Conservation (phyloP, 23 tunicate genomes). For the Botrylloides violaceus region DNA sequence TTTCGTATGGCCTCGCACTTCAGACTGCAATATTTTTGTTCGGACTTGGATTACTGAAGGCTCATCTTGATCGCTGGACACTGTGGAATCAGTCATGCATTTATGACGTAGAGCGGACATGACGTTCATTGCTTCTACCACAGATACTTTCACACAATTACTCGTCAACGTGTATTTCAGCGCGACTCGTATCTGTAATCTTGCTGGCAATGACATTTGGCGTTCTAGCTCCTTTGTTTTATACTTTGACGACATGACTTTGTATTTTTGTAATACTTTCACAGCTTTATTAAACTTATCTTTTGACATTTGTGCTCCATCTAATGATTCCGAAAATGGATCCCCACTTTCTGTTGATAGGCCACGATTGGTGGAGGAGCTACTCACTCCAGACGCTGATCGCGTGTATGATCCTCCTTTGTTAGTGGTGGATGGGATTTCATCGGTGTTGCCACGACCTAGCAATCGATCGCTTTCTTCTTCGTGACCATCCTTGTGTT, state of each 20-base stretch:
- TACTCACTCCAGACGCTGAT: conserved; percentile 8
- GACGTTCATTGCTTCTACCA: conserved; percentile 33
- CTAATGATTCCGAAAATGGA: conserved; percentile 4
- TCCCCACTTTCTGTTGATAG: conserved; percentile 15
- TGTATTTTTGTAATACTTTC: conserved; percentile 46
- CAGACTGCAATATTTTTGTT: conserved; percentile 65
- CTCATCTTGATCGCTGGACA: conserved; percentile 20
- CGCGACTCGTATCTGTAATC: conserved; percentile 36
- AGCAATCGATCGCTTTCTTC: conserved; percentile 39
- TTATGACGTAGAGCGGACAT: conserved; percentile 26
- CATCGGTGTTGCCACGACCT: conserved; percentile 16
- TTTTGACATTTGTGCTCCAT: conserved; percentile 5
- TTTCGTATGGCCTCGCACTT: conserved; percentile 71
- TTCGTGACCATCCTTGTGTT: conserved; percentile 22
- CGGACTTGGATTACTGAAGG: conserved; percentile 45
- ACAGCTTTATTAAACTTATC: conserved; percentile 35
- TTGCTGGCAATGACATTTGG: conserved; percentile 2
- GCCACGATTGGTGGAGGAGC: conserved; percentile 1
- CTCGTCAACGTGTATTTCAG: conserved; percentile 57
- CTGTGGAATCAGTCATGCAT: conserved; percentile 9
- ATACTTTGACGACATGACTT: conserved; percentile 25
- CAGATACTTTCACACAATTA: conserved; percentile 58
- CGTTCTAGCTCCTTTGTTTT: conserved; percentile 19
- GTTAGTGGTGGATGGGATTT: background rate
- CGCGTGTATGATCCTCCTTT: background rate